Base-by-base conservation (phyloP, 2,888 invertebrate genomes). In the Oxycera nigricornis region DNA sequence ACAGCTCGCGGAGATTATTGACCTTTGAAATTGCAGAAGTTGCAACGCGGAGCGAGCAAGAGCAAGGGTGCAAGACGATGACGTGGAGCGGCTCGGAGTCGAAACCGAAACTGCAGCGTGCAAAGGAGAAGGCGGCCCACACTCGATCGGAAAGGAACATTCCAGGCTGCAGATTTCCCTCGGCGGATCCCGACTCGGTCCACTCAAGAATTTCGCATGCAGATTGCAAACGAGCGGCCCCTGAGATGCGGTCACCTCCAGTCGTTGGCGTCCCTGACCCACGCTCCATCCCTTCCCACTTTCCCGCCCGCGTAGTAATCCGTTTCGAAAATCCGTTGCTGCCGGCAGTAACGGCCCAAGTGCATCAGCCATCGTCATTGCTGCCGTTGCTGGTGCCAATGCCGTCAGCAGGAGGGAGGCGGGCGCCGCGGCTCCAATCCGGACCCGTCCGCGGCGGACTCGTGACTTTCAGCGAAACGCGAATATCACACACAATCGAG, bases 11-110 rank as follows among this genome's bases (percentile, higher is more conserved):
- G 35, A 70, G 70, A 52, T 52, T 70, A 70, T 70, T 70, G 70
- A 70, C 70, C 70, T 70, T 70, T 70, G 52, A 24, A 70, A 70
- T 52, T 68, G 68, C 41, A 65, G 26, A 35, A 35, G 11, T 35
- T 46, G 46, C 55, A 55, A 24, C 55, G 55, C 20, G 41, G 61
- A 61, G 28, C 65, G 24, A 41, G 22, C 55, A 35, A 70, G 52
- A 70, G 22, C 55, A 35, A 70, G 52, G 55, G 55, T 46, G 20
- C 46, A 70, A 70, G 70, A 68, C 68, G 68, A 55, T 70, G 70
- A 70, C 70, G 70, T 70, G 70, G 70, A 55, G 41, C 41, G 41
- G 39, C 24, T 41, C 24, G 35, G 20, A 68, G 9, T 68, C 17
- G 9, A 52, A 52, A 52, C 55, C 20, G 70, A 55, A 70, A 70